Evolutionary conservation across 2,797 vertebrate genomes (phyloP).

Genomic region (Sorex maritimensis): DNA sequence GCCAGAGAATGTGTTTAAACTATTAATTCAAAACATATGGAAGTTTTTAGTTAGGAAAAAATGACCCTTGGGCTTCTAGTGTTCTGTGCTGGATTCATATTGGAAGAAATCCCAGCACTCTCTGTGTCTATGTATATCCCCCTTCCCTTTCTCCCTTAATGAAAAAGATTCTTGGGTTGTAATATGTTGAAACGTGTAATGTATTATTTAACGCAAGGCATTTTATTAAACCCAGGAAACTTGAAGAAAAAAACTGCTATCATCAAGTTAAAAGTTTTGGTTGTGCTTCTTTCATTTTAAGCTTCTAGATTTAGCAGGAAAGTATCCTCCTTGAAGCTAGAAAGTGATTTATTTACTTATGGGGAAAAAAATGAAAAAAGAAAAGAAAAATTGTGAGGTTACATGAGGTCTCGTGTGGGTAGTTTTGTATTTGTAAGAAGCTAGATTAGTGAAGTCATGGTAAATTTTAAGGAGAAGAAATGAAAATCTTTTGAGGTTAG

Average conservation of each 20-base stretch:
- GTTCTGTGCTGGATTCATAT: constrained; percentile 25
- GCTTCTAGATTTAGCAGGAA: constrained; percentile 35
- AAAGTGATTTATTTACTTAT: constrained; percentile 51
- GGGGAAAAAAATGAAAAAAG: neutral
- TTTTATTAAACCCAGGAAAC: constrained; percentile 66
- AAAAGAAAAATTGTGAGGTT: constrained; percentile 5
- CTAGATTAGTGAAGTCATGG: neutral
- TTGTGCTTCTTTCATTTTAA: constrained; percentile 65
- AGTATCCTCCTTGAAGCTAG: constrained; percentile 36
- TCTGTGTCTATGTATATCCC: neutral
- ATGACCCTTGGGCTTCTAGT: constrained; percentile 17
- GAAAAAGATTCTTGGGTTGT: constrained; percentile 6
- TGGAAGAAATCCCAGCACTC: neutral
- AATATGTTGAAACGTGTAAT: constrained; percentile 25
- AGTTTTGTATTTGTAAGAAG: constrained; percentile 54
- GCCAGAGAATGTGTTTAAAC: constrained; percentile 79
- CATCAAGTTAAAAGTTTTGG: neutral
- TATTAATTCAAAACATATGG: constrained; percentile 72
- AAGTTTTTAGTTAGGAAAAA: constrained; percentile 63
- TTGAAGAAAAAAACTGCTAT: constrained; percentile 55
- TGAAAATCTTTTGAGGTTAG: constrained; percentile 44
- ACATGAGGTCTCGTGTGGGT: neutral
- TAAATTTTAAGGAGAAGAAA: too few species aligned
- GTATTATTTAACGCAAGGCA: neutral
- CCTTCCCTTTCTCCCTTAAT: neutral